Evolutionary conservation across 92 coral and sea anemone species (phyloP).

Genomic region (Epizoanthus scotinus): DNA sequence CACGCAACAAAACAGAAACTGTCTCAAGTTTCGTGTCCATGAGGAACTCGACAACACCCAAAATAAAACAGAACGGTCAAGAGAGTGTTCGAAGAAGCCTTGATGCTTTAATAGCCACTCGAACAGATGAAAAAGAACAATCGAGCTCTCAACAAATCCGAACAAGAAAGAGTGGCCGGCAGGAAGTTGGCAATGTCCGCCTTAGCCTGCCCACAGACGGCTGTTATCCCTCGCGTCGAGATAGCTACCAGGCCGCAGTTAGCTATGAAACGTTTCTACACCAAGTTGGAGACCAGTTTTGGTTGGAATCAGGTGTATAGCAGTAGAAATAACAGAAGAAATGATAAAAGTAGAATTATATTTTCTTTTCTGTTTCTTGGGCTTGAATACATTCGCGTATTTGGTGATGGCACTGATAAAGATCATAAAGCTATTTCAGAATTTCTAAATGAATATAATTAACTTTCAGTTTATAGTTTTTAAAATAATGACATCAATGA

Average conservation of each 20-base stretch:
- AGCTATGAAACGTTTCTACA: conserved; percentile 12
- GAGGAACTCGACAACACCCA: background rate
- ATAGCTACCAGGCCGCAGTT: too few relatives aligned
- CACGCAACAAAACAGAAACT: conserved; percentile 15
- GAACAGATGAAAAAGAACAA: background rate
- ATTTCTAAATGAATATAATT: too few relatives aligned
- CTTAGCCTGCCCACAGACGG: too few relatives aligned
- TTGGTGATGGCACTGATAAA: too few relatives aligned
- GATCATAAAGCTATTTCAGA: too few relatives aligned
- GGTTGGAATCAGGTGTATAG: conserved; percentile 30
- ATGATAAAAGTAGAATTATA: too few relatives aligned
- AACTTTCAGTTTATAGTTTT: too few relatives aligned
- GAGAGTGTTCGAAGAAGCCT: background rate
- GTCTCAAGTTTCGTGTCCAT: conserved; percentile 8
- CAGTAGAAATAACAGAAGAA: too few relatives aligned
- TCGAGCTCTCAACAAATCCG: background rate
- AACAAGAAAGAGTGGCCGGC: conserved; percentile 28
- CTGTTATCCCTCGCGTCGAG: too few relatives aligned
- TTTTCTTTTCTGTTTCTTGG: too few relatives aligned
- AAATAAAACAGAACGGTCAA: background rate
- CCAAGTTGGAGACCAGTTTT: conserved; percentile 13
- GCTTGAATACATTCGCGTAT: too few relatives aligned
- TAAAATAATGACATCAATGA: too few relatives aligned
- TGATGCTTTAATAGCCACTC: background rate
- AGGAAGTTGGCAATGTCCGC: background rate